Conservation (phyloP, 2,888 invertebrate species). For the Polyommatus icarus region DNA sequence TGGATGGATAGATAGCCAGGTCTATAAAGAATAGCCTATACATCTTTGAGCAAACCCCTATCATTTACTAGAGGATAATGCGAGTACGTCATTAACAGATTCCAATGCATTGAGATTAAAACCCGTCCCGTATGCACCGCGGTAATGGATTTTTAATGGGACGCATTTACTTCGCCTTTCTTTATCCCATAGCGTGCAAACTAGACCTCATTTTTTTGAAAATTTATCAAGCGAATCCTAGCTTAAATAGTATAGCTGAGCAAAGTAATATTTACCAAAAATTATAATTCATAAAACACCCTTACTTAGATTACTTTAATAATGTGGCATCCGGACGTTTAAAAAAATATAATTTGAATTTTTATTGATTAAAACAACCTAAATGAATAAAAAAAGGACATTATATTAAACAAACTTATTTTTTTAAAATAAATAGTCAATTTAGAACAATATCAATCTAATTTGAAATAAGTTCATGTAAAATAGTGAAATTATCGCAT, state of each 20-base stretch:
- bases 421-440: no score
- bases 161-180: conserved; percentile 42
- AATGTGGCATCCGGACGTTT: no score
- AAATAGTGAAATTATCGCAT: neutral
- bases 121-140: conserved; percentile 52
- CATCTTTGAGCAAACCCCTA: neutral
- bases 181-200: conserved; percentile 8
- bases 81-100: neutral
- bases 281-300: no score
- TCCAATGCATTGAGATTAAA: conserved; percentile 50
- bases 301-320: no score
- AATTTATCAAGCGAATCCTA: neutral
- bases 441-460: neutral
- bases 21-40: neutral
- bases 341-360: no score
- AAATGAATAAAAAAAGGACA: no score
- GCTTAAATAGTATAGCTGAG: neutral
- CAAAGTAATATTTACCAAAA: neutral
- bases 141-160: conserved; percentile 65
- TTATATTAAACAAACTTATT: no score
- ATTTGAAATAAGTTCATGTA: neutral
- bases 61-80: neutral
- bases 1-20: neutral
- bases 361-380: no score
- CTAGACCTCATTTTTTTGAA: conserved; percentile 12